Base-by-base conservation (phyloP, 2,888 invertebrate species). In the Hybos culiciformis region DNA sequence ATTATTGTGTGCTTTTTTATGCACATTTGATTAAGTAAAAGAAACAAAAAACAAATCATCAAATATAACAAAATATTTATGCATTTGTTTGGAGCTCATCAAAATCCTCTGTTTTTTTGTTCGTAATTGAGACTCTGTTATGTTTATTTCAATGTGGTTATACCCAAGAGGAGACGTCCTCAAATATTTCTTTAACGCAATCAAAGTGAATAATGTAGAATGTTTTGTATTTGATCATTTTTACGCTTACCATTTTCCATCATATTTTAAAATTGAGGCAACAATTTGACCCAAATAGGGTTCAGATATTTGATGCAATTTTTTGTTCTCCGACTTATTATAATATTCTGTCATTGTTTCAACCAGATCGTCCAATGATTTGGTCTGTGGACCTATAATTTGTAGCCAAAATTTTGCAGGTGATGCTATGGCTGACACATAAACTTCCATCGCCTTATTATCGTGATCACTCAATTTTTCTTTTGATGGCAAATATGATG, bases 401-500 rank as follows among this genome's bases (percentile, higher is more conserved):
- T 92, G 92, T 9, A 92, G 74, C 87, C 90, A 93, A 68, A 93
- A 92, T 48, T 75, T 70, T 0, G 73, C 69, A 1, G 91, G 91
- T 21, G 78, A 79, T 12, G 82, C 80, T 48, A 87, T 77, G 1
- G 90, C 87, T 0, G 88, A 87, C 4, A 92, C 83, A 65, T 83
- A 91, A 14, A 91, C 84, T 58, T 91, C 83, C 58, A 87, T 76
- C 15, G 75, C 73, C 2, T 79, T 73, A 46, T 78, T 77, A 39
- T 60, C 59, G 14, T 56, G 53, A 14, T 52, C 54, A 14, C 57
- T 52, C 9, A 67, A 39, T 44, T 65, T 66, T 39, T 66, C 67
- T 11, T 60, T 53, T 3, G 60, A 56, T 9, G 60, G 59, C 41
- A 53, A 26, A 24, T 36, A 18, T 42, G 60, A 51, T 43, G 58